Evolutionary conservation across 2,888 invertebrate species (phyloP).

Genomic region (Zhuqinia jingwanae): DNA sequence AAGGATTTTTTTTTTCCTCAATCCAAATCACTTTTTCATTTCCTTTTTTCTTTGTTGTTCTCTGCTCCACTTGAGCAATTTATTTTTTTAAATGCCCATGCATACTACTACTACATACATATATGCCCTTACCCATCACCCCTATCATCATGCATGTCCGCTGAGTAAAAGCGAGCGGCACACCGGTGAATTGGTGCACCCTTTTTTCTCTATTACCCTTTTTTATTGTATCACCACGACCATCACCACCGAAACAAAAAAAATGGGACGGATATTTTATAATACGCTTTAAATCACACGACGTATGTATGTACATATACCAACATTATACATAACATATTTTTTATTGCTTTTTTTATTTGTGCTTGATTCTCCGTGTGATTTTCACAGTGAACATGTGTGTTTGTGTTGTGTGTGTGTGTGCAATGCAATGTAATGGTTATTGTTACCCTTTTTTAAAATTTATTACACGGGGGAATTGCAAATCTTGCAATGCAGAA

Average conservation of each 20-base stretch:
- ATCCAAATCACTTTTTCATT: not conserved
- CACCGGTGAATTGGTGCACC: not conserved
- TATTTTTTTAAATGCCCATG: slow-evolving; percentile 1
- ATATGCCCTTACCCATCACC: slow-evolving; percentile 11
- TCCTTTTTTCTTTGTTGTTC: not conserved
- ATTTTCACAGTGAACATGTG: slow-evolving; percentile 15
- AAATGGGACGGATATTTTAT: slow-evolving; percentile 29
- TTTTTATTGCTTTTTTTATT: slow-evolving; percentile 49
- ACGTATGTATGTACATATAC: not conserved
- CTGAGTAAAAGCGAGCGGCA: not conserved
- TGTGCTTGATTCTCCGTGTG: slow-evolving; percentile 25
- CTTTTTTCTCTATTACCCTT: not conserved
- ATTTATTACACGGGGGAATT: no score
- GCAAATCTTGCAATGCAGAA: no score
- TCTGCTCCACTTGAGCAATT: slow-evolving; percentile 37
- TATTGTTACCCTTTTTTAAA: not conserved
- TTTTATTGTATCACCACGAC: not conserved
- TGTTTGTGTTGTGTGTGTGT: not conserved
- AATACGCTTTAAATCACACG: slow-evolving; percentile 48
- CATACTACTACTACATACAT: not conserved
- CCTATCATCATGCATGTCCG: slow-evolving; percentile 18
- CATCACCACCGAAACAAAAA: not conserved
- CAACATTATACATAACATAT: slow-evolving; percentile 3
- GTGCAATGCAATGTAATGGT: not conserved
- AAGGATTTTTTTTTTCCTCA: not conserved